Evolutionary conservation across 2,888 invertebrate species (phyloP).

Genomic region (Amiota communis): DNA sequence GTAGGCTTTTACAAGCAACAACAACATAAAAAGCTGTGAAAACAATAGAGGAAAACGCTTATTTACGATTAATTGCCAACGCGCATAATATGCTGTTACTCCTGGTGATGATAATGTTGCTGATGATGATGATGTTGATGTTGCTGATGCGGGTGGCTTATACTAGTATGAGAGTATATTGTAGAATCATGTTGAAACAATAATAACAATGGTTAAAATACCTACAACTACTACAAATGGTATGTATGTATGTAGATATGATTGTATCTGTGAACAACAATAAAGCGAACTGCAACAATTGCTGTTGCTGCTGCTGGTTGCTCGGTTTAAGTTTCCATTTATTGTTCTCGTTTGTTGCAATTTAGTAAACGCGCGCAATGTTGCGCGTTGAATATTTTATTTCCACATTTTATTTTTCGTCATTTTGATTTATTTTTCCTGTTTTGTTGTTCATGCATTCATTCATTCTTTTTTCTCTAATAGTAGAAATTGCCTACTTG

Average conservation of each 20-base stretch:
- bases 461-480: neutral
- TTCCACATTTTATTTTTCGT: conserved; percentile 17
- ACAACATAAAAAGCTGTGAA: conserved; percentile 16
- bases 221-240: neutral
- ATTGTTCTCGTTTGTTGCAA: conserved; percentile 61
- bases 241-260: neutral
- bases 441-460: neutral
- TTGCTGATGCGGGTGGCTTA: conserved; percentile 34
- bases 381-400: conserved; percentile 43
- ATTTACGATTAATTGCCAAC: conserved; percentile 70
- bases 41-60: conserved; percentile 48
- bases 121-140: too few species aligned
- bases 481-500: conserved; percentile 3
- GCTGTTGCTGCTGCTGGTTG: conserved; percentile 26
- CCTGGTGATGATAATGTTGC: too few species aligned
- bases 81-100: conserved; percentile 37
- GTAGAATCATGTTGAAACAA: conserved; percentile 43
- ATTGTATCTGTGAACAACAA: conserved; percentile 26
- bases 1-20: conserved; percentile 28
- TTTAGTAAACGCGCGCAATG: conserved; percentile 47
- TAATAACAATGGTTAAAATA: conserved; percentile 17
- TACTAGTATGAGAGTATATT: conserved; percentile 4
- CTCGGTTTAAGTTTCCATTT: conserved; percentile 60
- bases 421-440: conserved; percentile 3
- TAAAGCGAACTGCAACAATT: conserved; percentile 34